phyloP scores from a whole-genome alignment of 2,113 vertebrate genomes.

The Seriola rivoliana region DNA sequence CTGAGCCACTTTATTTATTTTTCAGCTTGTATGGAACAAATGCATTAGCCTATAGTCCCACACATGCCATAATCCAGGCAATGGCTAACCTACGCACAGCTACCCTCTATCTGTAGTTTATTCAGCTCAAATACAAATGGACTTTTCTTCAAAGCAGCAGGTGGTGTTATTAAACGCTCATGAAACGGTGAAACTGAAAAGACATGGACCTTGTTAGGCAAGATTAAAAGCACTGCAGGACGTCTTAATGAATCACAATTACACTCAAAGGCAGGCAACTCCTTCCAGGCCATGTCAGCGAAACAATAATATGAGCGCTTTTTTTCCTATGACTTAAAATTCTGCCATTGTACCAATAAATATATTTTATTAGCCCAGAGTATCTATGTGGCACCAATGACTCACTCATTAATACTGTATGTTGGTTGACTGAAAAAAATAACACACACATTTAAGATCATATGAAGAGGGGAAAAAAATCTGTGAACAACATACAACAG shows the following conservation, averaged over 20 bases:
- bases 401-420: no score
- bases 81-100: not conserved
- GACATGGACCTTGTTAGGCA: slow-evolving; percentile 25
- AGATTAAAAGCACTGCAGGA: slow-evolving; percentile 24
- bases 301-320: not conserved
- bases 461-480: not conserved
- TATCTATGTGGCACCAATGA: not conserved
- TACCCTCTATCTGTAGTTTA: slow-evolving; percentile 3
- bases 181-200: slow-evolving; percentile 28
- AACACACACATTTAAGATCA: not conserved
- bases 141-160: slow-evolving; percentile 52
- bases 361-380: not conserved
- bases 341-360: not conserved
- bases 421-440: not conserved
- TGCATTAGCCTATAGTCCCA: not conserved
- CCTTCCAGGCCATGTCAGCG: not conserved
- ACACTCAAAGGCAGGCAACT: not conserved
- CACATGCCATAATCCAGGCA: not conserved
- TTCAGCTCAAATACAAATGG: slow-evolving; percentile 29
- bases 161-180: slow-evolving; percentile 31
- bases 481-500: no score
- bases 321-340: not conserved
- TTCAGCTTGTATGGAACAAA: not conserved
- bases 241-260: slow-evolving; percentile 35
- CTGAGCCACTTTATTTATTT: not conserved